Evolutionary conservation across 1,140 invertebrate species (phyloP).

Genomic region (Pinna nobilis): DNA sequence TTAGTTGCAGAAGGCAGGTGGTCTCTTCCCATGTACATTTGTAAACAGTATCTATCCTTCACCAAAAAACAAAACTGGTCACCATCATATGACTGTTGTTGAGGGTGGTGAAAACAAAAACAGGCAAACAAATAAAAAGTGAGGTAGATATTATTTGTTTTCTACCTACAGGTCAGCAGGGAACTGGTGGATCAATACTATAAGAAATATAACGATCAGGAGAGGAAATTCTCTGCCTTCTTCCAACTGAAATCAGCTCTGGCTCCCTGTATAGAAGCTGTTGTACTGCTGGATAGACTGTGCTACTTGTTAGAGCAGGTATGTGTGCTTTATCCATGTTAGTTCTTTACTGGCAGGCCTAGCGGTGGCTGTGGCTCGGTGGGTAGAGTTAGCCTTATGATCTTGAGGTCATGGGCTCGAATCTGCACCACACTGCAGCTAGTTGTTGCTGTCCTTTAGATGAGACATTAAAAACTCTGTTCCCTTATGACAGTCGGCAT

Average conservation of each 20-base stretch:
- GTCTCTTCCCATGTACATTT: too few species aligned
- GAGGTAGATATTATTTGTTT: neutral
- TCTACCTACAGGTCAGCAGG: constrained; percentile 47
- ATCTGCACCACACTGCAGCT: too few species aligned
- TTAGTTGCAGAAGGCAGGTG: too few species aligned
- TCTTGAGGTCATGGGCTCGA: too few species aligned
- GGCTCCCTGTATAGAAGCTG: constrained; percentile 64
- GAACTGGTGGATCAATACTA: constrained; percentile 47
- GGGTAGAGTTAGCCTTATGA: too few species aligned
- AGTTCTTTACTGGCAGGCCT: neutral
- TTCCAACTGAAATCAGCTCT: constrained; percentile 59
- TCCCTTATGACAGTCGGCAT: too few species aligned
- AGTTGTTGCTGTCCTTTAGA: too few species aligned
- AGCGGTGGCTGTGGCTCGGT: too few species aligned
- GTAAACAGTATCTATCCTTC: too few species aligned
- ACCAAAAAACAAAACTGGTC: neutral
- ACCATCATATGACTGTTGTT: neutral
- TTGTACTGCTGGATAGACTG: constrained; percentile 63
- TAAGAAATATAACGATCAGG: constrained; percentile 40
- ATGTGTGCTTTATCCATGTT: constrained; percentile 18
- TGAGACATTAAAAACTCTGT: too few species aligned
- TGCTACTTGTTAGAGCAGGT: constrained; percentile 66
- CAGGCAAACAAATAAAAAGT: too few species aligned
- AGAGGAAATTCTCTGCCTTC: constrained; percentile 56
- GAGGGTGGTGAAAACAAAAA: neutral